Conservation (phyloP, 2,797 vertebrate species). For the Falco peregrinus region DNA sequence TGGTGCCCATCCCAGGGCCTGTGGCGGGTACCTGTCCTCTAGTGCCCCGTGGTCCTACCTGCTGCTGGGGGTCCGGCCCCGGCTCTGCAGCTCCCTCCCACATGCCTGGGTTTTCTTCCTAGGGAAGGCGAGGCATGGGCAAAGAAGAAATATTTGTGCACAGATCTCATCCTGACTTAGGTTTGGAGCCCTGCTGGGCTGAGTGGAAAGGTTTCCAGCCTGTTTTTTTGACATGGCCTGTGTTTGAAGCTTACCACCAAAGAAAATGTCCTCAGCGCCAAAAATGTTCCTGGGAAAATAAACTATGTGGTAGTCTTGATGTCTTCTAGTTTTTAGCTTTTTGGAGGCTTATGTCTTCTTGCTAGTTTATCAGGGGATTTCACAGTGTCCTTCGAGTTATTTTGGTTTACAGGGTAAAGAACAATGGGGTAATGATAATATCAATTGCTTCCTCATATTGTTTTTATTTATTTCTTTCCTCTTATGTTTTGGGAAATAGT, state of each 20-base stretch:
- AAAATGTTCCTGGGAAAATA: constrained; percentile 13
- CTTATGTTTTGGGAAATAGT: constrained; percentile 36
- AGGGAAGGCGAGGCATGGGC: background rate
- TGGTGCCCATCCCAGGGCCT: accelerated
- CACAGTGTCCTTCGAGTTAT: constrained; percentile 43
- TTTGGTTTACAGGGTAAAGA: constrained; percentile 39
- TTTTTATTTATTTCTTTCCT: constrained; percentile 22
- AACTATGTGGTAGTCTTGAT: background rate
- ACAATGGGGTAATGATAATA: constrained; percentile 54
- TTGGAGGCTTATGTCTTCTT: background rate
- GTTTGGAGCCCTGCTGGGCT: background rate
- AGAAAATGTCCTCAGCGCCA: background rate
- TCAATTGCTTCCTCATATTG: constrained; percentile 65
- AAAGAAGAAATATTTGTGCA: background rate
- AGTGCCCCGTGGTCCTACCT: background rate
- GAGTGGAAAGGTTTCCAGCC: background rate
- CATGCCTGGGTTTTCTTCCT: background rate
- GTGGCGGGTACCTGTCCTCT: accelerated
- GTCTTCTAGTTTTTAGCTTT: background rate
- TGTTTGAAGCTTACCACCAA: background rate
- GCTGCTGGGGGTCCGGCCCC: background rate
- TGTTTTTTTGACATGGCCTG: background rate
- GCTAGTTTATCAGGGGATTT: constrained; percentile 27
- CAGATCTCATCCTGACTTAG: background rate
- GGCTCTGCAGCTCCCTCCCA: background rate